Evolutionary conservation across 2,797 vertebrate genomes (phyloP), one percentile per base, ranked within the genome.

Genomic region (Enteromius mattozi): DNA sequence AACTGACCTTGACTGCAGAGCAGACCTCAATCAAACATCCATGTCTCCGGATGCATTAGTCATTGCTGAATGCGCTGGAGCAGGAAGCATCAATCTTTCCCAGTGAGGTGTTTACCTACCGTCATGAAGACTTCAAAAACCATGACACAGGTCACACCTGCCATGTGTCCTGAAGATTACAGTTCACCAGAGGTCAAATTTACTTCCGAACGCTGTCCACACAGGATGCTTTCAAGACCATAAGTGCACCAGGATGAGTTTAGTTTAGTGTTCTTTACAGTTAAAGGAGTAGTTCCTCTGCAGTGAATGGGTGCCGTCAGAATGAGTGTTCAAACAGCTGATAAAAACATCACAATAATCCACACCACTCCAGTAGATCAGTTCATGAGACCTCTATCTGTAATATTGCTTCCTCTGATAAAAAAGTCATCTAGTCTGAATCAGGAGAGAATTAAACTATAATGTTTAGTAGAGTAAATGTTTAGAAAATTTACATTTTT

Each of bases 71-170:
- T 42, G 45, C 24, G 17, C 68, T 21, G 33, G 49, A 65, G 27
- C 54, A 70, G 49, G 27, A 59, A 51, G 37, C 42, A 30, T 35
- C 17, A 69, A 69, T 81, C 70, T 14, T 78, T 54, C 17, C 56
- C n/a, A 51, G 71, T 71, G 37, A 82, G 9, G 35, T 74, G 78
- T 70, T 86, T 86, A 86, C 27, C 70, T 71, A 42, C 56, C 9
- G 65, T 86, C 72, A 51, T 47, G 14, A 33, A 78, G 37, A 47
- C 78, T 83, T 79, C 12, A 75, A 74, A 56, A 51, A 76, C 65
- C 56, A 69, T 80, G 69, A 59, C 81, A 81, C 7, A 71, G 82
- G 59, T 77, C 54, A 76, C 45, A 68, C 81, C 68, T 56, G 59
- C 19, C 78, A 56, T 59, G 49, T 63, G n/a, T 76, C 49, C 9